A percentile compares a stretch with the other conserved stretches of the same genome.
phyloP scores from a whole-genome alignment of 2,113 vertebrate genomes.

The Muntiacus muntjak region DNA sequence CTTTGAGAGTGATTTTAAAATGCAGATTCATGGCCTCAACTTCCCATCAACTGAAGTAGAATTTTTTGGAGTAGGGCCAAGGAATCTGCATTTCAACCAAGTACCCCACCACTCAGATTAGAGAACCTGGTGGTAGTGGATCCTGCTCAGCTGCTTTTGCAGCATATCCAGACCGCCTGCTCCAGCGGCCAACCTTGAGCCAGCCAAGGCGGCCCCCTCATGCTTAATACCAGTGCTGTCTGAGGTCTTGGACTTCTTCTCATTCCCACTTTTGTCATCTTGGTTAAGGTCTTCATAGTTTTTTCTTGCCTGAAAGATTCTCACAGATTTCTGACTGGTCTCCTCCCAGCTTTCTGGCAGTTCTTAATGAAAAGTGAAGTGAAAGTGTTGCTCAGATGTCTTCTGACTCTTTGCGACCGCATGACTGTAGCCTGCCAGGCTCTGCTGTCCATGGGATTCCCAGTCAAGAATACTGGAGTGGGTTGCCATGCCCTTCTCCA shows the following conservation, averaged over 20 bases:
- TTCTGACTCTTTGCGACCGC: not conserved
- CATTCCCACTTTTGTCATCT: not conserved
- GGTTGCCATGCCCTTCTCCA: not conserved
- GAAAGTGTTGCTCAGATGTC: not conserved
- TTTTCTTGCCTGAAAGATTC: not conserved
- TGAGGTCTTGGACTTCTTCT: not conserved
- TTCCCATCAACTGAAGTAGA: not conserved
- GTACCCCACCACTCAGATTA: not conserved
- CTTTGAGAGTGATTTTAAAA: not conserved
- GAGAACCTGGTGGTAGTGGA: not conserved
- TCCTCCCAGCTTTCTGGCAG: not conserved
- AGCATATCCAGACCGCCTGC: not conserved
- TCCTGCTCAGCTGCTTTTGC: not conserved
- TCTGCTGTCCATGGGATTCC: not conserved
- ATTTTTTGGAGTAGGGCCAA: not conserved
- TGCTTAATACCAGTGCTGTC: not conserved
- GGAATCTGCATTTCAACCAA: not conserved
- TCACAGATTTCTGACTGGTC: not conserved
- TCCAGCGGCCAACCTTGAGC: not conserved
- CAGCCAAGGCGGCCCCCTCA: not conserved
- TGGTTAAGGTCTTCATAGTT: not conserved
- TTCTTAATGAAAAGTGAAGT: not conserved
- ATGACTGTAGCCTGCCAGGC: not conserved
- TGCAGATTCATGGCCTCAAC: not conserved
- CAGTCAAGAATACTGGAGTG: not conserved